phyloP scores from a whole-genome alignment of 2,888 invertebrate species.

The Yponomeuta evonymella region DNA sequence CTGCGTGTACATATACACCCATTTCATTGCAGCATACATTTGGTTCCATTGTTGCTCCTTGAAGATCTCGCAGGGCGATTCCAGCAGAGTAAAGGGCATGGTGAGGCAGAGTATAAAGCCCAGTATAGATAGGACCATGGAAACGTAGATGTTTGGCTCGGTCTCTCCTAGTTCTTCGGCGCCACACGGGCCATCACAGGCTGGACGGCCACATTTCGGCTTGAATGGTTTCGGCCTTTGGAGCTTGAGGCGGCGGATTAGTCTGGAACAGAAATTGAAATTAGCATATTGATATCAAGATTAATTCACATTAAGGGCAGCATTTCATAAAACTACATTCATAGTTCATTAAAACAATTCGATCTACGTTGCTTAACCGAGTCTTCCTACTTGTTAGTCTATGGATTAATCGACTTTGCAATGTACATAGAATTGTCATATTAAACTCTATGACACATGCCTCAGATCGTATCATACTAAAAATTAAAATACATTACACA shows the following conservation, averaged over 20 bases:
- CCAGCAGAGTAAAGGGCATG: conserved; percentile 37
- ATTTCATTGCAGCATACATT: conserved; percentile 28
- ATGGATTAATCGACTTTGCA: too few species aligned
- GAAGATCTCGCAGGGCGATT: conserved; percentile 37
- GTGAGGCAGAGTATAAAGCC: conserved; percentile 36
- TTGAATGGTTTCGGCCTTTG: neutral
- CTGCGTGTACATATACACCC: conserved; percentile 30
- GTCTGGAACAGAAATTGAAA: conserved; percentile 3
- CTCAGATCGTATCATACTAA: too few species aligned
- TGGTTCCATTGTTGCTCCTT: conserved; percentile 24
- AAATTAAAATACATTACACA: too few species aligned
- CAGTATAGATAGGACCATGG: conserved; percentile 39
- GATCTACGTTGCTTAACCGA: too few species aligned
- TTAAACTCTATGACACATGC: too few species aligned
- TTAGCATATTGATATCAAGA: too few species aligned
- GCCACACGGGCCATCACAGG: conserved; percentile 11
- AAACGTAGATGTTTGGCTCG: conserved; percentile 33
- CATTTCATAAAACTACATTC: too few species aligned
- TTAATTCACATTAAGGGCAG: too few species aligned
- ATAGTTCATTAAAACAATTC: too few species aligned
- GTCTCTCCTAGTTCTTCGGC: neutral
- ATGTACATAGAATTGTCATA: too few species aligned
- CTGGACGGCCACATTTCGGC: conserved; percentile 6
- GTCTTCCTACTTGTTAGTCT: too few species aligned
- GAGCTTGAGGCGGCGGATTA: conserved; percentile 10